Percentiles rank a stretch among this genome's conserved stretches.
Evolutionary conservation across 2,797 vertebrate genomes (phyloP).

Genomic region (Xenopus petersii): DNA sequence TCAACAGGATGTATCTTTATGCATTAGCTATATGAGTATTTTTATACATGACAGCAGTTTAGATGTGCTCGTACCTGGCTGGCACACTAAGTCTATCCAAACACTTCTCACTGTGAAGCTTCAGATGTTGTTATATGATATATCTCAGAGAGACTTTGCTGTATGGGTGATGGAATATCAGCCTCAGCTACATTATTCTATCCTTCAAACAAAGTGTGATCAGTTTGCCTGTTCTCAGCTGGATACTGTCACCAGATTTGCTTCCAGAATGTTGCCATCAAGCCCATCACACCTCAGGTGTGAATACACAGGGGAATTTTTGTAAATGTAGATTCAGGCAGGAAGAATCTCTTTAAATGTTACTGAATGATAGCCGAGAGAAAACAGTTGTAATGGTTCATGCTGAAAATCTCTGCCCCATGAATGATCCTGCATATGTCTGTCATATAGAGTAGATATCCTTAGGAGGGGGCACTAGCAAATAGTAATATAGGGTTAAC

Average conservation of each 20-base stretch:
- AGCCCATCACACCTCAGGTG: not conserved
- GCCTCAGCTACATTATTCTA: constrained; percentile 6
- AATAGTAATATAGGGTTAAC: too few species aligned
- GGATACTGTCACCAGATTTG: not conserved
- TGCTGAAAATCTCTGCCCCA: too few species aligned
- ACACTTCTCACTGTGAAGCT: not conserved
- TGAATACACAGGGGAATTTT: too few species aligned
- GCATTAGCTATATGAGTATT: too few species aligned
- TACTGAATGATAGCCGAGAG: not conserved
- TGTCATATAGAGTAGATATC: too few species aligned
- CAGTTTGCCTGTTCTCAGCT: constrained; percentile 1
- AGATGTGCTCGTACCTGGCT: not conserved
- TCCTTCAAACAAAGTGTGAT: constrained; percentile 11
- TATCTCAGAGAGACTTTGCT: not conserved
- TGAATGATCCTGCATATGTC: too few species aligned
- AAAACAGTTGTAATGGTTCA: too few species aligned
- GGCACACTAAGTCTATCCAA: not conserved
- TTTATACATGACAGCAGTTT: too few species aligned
- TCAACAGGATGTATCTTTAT: too few species aligned
- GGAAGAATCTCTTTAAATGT: not conserved
- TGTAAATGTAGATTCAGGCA: too few species aligned
- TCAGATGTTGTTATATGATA: not conserved
- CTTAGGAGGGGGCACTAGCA: too few species aligned
- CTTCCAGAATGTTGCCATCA: not conserved
- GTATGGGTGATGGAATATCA: constrained; percentile 3